Base-by-base conservation (phyloP, 2,797 vertebrate genomes). In the Enoplosus armatus region DNA sequence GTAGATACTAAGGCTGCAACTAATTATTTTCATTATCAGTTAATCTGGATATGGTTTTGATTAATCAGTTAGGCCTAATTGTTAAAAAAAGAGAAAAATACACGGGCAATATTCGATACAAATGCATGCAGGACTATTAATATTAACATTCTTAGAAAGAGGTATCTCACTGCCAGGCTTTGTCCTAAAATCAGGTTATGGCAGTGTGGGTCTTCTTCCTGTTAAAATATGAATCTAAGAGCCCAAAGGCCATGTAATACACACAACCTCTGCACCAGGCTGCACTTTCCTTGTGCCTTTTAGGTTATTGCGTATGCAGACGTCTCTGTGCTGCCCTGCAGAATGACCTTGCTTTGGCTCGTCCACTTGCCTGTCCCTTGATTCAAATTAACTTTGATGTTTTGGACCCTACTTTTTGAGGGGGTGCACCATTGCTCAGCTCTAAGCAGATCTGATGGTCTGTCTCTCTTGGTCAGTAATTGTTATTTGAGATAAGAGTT, bases 391-490 rank as follows among this genome's bases (percentile, higher is more conserved):
- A 81, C 77, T 68, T 83, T 76, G 83, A 75, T 79, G 72, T 84
- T 85, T 86, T 76, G 74, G 59, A 75, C 69, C 71, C 45, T 62
- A 70, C 72, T 86, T 82, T 50, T 85, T 85, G 70, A 37, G 50
- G 82, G 31, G 31, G 56, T 24, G 67, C 67, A 48, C 81, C 59
- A 7, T 66, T 29, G 62, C 45, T 85, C 76, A 65, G 64, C 62
- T 82, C 61, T 89, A 92, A 94, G 69, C 85, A 1, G 60, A 89
- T 87, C 87, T 92, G 92, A 93, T 84, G 54, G 81, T 86, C 92
- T 93, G 93, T 94, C 91, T 92, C 87, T 90, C 76, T 85, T 71
- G 67, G 81, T 93, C 89, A 90, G 86, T 88, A 82, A 93, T 90
- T 93, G 85, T 88, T 89, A 87, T 89, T 89, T 83, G 87, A 93